These are phyloP conservation scores for Paragorgia papillata DNA, from an alignment of 92 coral and sea anemone genomes.

Conservation along the genomic window DNA sequence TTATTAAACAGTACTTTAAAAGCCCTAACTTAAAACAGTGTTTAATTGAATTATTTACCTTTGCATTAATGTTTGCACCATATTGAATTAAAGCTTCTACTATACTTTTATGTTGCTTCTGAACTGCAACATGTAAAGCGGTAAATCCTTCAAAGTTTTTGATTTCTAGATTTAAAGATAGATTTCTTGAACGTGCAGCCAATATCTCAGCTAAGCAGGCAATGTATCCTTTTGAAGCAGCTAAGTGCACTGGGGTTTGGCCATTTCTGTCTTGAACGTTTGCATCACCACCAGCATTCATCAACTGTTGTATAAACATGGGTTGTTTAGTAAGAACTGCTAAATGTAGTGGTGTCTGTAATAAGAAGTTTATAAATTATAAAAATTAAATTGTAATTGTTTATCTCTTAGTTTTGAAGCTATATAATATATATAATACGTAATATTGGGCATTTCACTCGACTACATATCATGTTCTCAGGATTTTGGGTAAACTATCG, in stretches of 20 bases:
- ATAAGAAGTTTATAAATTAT: neutral
- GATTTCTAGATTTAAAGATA: conserved; percentile 55
- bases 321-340: conserved; percentile 92
- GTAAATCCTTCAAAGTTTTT: conserved; percentile 78
- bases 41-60: no score
- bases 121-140: conserved; percentile 85
- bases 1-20: no score
- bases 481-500: no score
- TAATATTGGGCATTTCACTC: no score
- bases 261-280: conserved; percentile 94
- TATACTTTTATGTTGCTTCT: conserved; percentile 19
- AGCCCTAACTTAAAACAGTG: no score
- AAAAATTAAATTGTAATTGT: no score
- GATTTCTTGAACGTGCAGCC: conserved; percentile 1
- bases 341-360: conserved; percentile 85
- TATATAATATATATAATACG: no score
- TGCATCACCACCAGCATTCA: conserved; percentile 73
- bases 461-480: no score
- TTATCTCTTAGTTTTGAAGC: no score
- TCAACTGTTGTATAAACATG: conserved; percentile 57
- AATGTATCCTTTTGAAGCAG: conserved; percentile 70
- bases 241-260: conserved; percentile 84
- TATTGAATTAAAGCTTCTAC: conserved; percentile 26
- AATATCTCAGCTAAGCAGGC: conserved; percentile 72
- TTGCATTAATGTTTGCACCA: conserved; percentile 30